Conservation (phyloP, 2,888 invertebrate genomes). For the Pseudoips prasinana region DNA sequence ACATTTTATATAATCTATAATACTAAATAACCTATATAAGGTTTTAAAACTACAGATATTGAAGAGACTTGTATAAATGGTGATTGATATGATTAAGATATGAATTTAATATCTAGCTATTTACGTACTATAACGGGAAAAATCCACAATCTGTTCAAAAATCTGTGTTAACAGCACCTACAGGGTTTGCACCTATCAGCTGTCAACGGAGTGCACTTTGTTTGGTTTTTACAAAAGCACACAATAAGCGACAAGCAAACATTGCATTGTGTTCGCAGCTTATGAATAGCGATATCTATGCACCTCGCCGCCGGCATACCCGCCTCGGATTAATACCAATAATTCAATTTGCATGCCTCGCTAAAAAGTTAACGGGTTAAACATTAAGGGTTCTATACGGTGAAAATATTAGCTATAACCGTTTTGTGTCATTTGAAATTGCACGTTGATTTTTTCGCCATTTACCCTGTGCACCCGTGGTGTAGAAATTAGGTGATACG, state of each 20-base stretch:
- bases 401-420: slow-evolving; percentile 2
- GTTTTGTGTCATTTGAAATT: too few species aligned
- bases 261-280: slow-evolving; percentile 60
- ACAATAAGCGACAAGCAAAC: slow-evolving; percentile 76
- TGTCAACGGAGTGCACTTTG: slow-evolving; percentile 62
- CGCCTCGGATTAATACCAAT: slow-evolving; percentile 58
- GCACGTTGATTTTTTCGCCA: too few species aligned
- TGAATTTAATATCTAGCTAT: too few species aligned
- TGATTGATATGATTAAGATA: too few species aligned
- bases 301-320: slow-evolving; percentile 55
- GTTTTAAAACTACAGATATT: too few species aligned
- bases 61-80: too few species aligned
- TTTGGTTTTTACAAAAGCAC: slow-evolving; percentile 58
- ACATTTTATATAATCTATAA: too few species aligned
- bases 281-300: slow-evolving; percentile 71
- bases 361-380: slow-evolving; percentile 35
- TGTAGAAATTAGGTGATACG: slow-evolving; percentile 31
- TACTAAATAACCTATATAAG: too few species aligned
- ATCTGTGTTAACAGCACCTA: slow-evolving; percentile 6
- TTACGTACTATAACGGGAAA: too few species aligned
- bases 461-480: slow-evolving; percentile 2
- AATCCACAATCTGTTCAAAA: too few species aligned
- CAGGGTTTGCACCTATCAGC: slow-evolving; percentile 48
- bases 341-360: slow-evolving; percentile 67
- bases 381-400: slow-evolving; percentile 6